Conservation (phyloP, 2,888 invertebrate genomes). For the Ormyrus pomaceus region DNA sequence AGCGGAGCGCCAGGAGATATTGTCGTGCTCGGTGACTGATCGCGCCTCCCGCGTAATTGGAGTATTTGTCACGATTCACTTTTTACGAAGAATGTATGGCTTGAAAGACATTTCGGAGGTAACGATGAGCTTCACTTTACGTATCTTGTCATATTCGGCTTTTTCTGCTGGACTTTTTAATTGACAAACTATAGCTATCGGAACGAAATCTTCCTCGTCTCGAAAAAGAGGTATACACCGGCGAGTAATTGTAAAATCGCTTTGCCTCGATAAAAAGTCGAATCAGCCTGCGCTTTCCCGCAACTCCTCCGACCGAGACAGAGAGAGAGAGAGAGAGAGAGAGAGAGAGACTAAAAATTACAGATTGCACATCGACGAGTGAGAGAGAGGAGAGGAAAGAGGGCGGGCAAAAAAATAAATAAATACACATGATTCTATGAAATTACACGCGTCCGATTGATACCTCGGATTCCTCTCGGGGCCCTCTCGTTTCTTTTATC, state of each 20-base stretch:
- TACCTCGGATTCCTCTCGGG: constrained; percentile 42
- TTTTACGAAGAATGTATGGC: too few species aligned
- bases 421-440: constrained; percentile 54
- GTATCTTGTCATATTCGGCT: too few species aligned
- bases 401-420: constrained; percentile 48
- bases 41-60: background rate
- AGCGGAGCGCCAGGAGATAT: background rate
- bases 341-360: constrained; percentile 34
- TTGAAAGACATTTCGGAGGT: too few species aligned
- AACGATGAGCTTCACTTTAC: too few species aligned
- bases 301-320: background rate
- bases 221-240: too few species aligned
- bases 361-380: constrained; percentile 3
- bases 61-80: too few species aligned
- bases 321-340: background rate
- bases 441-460: constrained; percentile 55
- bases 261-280: too few species aligned
- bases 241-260: too few species aligned
- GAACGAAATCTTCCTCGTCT: too few species aligned
- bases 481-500: constrained; percentile 46
- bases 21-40: constrained; percentile 40
- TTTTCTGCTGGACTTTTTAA: too few species aligned
- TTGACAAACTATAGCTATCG: too few species aligned
- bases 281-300: background rate
- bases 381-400: background rate